Evolutionary conservation across 2,888 invertebrate species (phyloP), one percentile per base, ranked within the genome.

Genomic region (Cheilosia vernalis): DNA sequence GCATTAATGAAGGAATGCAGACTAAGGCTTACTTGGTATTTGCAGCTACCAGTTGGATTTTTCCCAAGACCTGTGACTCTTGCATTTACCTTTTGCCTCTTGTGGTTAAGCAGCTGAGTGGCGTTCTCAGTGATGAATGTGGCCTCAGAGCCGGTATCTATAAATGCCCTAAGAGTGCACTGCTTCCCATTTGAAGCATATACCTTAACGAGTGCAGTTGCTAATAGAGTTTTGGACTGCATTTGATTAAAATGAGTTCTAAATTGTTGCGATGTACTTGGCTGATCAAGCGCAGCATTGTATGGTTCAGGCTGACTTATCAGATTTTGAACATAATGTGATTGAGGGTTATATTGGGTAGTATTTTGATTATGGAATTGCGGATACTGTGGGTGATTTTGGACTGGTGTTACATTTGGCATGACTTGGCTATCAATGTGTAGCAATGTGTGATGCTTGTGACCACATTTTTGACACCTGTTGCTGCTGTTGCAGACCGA

Each of bases 101-200:
- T 70, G 4, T 60, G 44, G n/a, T 58, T 58, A 13, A 70, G 51
- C n/a, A 66, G 17, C 42, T 69, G 69, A 17, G 56, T 30, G 9
- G 56, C 70, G n/a, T 33, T 17, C 53, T 69, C 69, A 0, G 66
- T 66, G n/a, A 51, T 53, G 7, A 66, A 37, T 7, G 56, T 55
- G 13, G 56, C 74, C 27, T 74, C 63, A 21, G 55, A 74, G 5
- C 74, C 74, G 3, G 74, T 63, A 44, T 64, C 74, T 21, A 74
- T 64, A 40, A 74, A 61, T 2, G 74, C 47, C 56, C 64, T 74
- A 2, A 74, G 37, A 33, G 55, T 63, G 15, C 37, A 49, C 21
- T 63, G 73, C 53, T 33, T 73, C 7, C 63, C 63, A 63, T 74
- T 74, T 15, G 64, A 24, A 13, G 42, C 40, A 51, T 40, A 61